Evolutionary conservation across 2,888 invertebrate species (phyloP).

Genomic region (Incurvaria masculella): DNA sequence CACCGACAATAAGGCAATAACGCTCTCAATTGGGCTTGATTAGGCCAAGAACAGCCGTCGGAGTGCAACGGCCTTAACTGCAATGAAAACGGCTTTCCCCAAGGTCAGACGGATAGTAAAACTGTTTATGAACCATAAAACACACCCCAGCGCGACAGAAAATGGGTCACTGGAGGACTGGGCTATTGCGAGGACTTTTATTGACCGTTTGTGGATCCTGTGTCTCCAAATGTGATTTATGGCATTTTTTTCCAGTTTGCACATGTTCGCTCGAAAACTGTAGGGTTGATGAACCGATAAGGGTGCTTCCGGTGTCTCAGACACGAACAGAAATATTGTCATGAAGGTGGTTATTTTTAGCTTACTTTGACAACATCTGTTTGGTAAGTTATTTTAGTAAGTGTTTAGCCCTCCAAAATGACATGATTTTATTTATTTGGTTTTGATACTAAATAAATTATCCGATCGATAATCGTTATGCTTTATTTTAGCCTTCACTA

Average conservation of each 20-base stretch:
- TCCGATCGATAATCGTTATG: no score
- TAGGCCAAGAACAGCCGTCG: conserved; percentile 1
- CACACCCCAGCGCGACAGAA: conserved; percentile 23
- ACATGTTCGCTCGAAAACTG: no score
- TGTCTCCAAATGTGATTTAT: background rate
- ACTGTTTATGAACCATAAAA: conserved; percentile 55
- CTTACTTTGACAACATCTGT: no score
- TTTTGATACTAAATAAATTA: no score
- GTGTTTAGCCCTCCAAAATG: no score
- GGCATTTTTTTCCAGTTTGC: background rate
- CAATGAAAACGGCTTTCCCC: conserved; percentile 37
- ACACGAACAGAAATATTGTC: no score
- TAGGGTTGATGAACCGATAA: no score
- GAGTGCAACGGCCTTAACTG: conserved; percentile 51
- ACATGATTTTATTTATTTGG: no score
- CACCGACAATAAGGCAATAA: background rate
- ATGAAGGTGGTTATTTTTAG: no score
- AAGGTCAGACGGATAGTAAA: conserved; percentile 53
- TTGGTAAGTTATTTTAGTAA: no score
- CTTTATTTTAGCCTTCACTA: no score
- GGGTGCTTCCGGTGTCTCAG: no score
- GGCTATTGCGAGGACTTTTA: conserved; percentile 33
- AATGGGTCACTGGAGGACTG: conserved; percentile 48
- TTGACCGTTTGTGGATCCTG: conserved; percentile 28
- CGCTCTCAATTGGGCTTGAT: background rate